Evolutionary conservation across 2,797 vertebrate genomes (phyloP), one percentile per base, ranked within the genome.

Genomic region (Eupleurogrammus muticus): DNA sequence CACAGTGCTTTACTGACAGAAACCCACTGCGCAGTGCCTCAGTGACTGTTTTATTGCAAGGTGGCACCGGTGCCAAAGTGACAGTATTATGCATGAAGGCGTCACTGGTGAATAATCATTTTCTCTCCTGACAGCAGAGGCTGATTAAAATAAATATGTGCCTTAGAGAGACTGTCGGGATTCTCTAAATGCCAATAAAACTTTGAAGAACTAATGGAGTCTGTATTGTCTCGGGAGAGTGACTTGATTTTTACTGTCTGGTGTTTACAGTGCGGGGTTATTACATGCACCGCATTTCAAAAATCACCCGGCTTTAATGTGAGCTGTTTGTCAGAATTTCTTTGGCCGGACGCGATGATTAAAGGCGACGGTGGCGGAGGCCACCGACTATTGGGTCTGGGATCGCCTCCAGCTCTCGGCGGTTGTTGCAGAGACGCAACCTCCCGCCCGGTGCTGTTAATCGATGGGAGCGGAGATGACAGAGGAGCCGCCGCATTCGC

Each of bases 321-420:
- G 49, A 76, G 53, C 67, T 60, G 46, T 80, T 86, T 80, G 75
- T 74, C 65, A 51, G 58, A n/a, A 28, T 70, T 49, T 58, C 80
- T 91, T 84, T 89, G 86, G 80, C 86, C 77, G 70, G 53, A 59
- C 60, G 66, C 61, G 71, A 77, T 86, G 80, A 85, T 88, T 80
- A 88, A 87, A 80, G 70, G 76, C 70, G 71, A 83, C 80, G 81
- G 75, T 56, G 78, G 83, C 76, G 79, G 82, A 85, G 77, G 74
- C 77, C 76, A 85, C 57, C 35, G 52, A 87, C 83, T 80, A 67
- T 83, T 73, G 54, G 77, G 87, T 91, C 90, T 87, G 89, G 87
- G 90, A 90, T 82, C n/a, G 57, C 75, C 73, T 93, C 90, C 91
- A 94, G 85, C 87, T 90, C 72, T 82, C 76, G 75, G 84, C 83